Percentiles rank a stretch among this genome's conserved stretches.
Evolutionary conservation across 1,140 invertebrate species (phyloP).

Genomic region (Aphaenogaster rudis): DNA sequence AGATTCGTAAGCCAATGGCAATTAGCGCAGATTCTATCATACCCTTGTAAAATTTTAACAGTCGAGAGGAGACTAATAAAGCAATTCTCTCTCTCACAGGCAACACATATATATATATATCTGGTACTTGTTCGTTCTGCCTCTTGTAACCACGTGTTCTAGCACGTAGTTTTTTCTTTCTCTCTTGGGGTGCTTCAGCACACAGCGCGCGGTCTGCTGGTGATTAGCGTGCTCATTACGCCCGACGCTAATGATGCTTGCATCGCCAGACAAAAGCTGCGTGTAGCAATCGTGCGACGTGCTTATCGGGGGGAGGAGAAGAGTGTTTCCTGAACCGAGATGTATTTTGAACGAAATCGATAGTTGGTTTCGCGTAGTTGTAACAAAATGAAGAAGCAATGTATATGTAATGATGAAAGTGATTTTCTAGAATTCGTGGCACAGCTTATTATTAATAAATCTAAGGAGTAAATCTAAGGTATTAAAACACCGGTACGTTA

Average conservation of each 20-base stretch:
- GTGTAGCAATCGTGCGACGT: constrained; percentile 72
- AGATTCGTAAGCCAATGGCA: constrained; percentile 23
- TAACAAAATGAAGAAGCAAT: not conserved
- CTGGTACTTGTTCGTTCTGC: constrained; percentile 72
- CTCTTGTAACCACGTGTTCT: constrained; percentile 67
- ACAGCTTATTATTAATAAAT: not conserved
- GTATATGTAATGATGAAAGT: too few relatives aligned
- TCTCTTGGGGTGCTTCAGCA: constrained; percentile 64
- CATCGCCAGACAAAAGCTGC: constrained; percentile 81
- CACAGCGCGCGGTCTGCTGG: constrained; percentile 77
- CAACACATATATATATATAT: constrained; percentile 46
- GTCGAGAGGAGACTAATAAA: constrained; percentile 64
- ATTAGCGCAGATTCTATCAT: constrained; percentile 9
- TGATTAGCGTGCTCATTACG: constrained; percentile 86
- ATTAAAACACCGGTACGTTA: not conserved
- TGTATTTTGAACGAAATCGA: constrained; percentile 21
- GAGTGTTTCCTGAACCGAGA: not conserved
- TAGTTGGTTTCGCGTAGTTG: not conserved
- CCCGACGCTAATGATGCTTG: constrained; percentile 84
- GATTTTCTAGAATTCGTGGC: not conserved
- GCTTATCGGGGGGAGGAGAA: not conserved
- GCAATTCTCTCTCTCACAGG: constrained; percentile 22
- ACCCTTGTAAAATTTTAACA: constrained; percentile 48
- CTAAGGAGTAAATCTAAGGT: not conserved
- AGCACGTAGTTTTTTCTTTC: constrained; percentile 64